Percentiles rank a stretch among this genome's conserved stretches.
Conservation (phyloP, 1,140 invertebrate genomes). For the Lucilia sericata region DNA sequence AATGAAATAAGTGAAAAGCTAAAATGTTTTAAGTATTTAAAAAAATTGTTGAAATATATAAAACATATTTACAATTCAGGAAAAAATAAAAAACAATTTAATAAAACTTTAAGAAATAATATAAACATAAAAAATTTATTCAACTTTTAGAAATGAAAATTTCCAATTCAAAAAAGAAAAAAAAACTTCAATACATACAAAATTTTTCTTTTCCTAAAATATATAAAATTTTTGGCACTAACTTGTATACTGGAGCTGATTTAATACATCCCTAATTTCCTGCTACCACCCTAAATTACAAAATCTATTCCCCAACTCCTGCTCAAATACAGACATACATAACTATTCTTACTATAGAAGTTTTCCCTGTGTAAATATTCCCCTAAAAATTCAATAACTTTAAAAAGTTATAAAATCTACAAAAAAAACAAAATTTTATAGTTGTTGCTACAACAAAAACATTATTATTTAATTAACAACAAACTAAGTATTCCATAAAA, state of each 20-base stretch:
- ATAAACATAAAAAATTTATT: neutral
- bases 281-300: neutral
- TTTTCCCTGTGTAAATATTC: neutral
- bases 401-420: neutral
- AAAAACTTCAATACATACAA: neutral
- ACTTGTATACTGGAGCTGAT: neutral
- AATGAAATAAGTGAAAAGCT: neutral
- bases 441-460: slow-evolving; percentile 6
- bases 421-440: neutral
- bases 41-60: neutral
- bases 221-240: neutral
- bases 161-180: neutral
- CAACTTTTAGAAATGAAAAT: neutral
- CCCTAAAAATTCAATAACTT: neutral
- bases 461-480: slow-evolving; percentile 11
- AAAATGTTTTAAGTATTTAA: neutral
- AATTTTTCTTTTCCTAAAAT: neutral
- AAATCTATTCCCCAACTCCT: neutral
- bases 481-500: slow-evolving; percentile 8
- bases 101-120: neutral
- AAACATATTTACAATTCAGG: neutral
- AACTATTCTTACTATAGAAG: neutral
- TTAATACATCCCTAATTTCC: slow-evolving; percentile 1
- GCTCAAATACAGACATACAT: too few species aligned
- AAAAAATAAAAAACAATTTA: neutral